Conservation (phyloP, 2,888 invertebrate genomes). For the Polyommatus icarus region DNA sequence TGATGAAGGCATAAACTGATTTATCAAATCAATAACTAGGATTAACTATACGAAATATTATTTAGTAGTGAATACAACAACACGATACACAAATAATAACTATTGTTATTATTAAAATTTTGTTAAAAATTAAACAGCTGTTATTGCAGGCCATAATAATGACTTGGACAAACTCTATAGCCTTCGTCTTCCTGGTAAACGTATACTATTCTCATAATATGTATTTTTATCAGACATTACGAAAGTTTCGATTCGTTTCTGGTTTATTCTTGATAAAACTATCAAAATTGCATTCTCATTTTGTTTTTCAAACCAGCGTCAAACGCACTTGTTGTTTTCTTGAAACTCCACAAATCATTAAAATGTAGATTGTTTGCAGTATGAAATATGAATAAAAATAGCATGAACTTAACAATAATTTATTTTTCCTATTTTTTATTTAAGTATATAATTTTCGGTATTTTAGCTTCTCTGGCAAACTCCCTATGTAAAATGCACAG, state of each 20-base stretch:
- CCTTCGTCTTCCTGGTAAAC: not conserved
- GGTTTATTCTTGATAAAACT: not conserved
- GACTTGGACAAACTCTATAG: not conserved
- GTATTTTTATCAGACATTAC: not conserved
- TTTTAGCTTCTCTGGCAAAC: not conserved
- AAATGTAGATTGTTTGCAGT: not conserved
- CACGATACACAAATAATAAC: not conserved
- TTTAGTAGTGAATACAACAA: no score
- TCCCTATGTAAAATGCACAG: not conserved
- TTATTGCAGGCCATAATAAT: not conserved
- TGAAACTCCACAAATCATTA: no score
- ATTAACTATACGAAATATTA: no score
- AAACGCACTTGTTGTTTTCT: no score
- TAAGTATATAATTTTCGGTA: not conserved
- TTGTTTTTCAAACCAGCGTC: no score
- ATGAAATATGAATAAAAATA: not conserved
- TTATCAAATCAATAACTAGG: no score
- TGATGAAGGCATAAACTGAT: not conserved
- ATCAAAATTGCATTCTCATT: no score
- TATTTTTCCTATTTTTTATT: not conserved
- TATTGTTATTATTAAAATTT: not conserved
- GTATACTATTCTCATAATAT: not conserved
- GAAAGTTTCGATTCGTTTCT: no score
- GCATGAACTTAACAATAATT: not conserved
- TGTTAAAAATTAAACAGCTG: not conserved